phyloP scores from a whole-genome alignment of 2,113 vertebrate species.

The Atractosteus spatula region DNA sequence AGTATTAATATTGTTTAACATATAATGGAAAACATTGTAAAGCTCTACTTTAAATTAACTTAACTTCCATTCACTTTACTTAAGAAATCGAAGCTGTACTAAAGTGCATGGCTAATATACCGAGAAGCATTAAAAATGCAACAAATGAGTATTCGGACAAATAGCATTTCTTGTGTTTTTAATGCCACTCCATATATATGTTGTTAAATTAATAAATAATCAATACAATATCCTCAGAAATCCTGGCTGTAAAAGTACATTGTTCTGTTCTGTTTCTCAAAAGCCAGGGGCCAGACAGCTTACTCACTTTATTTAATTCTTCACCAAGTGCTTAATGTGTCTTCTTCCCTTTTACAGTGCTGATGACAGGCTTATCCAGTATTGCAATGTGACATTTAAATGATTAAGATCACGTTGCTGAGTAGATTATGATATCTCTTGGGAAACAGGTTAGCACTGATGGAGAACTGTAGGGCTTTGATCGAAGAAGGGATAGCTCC shows the following conservation, averaged over 20 bases:
- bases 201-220: conserved; percentile 47
- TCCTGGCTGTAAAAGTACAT: conserved; percentile 32
- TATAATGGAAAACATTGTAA: no score
- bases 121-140: no score
- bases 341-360: conserved; percentile 22
- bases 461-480: conserved; percentile 30
- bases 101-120: background rate
- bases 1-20: background rate
- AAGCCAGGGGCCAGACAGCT: conserved; percentile 30
- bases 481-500: conserved; percentile 26
- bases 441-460: conserved; percentile 28
- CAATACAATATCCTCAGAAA: conserved; percentile 38
- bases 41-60: no score
- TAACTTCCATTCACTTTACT: no score
- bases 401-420: conserved; percentile 41
- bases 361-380: conserved; percentile 29
- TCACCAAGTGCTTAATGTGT: conserved; percentile 24
- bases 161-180: background rate
- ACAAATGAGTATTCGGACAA: no score
- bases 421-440: conserved; percentile 42
- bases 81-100: background rate
- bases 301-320: conserved; percentile 30
- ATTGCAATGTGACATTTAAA: conserved; percentile 41
- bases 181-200: no score
- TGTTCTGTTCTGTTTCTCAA: conserved; percentile 51